Evolutionary conservation across 2,113 vertebrate genomes (phyloP).

Genomic region (Hirundichthys speculiger): DNA sequence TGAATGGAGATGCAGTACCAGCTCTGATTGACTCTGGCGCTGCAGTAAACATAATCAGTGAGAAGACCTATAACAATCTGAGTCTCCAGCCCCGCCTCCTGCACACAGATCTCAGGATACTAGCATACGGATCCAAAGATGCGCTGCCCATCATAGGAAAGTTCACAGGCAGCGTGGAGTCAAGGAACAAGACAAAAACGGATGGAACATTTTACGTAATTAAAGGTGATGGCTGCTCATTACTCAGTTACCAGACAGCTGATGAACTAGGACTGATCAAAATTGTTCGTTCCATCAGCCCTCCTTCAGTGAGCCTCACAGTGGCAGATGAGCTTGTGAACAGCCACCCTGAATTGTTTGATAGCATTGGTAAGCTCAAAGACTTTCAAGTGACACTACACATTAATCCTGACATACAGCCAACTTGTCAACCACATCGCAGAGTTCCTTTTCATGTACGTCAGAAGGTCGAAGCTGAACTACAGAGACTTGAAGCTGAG

Average conservation of each 20-base stretch:
- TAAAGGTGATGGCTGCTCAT: not conserved
- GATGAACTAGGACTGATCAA: constrained; percentile 16
- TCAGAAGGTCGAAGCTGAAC: constrained; percentile 31
- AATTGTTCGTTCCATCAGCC: constrained; percentile 1
- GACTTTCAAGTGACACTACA: constrained; percentile 32
- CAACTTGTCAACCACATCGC: constrained; percentile 23
- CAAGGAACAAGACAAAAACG: not conserved
- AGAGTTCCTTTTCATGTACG: constrained; percentile 2
- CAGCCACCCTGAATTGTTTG: constrained; percentile 20
- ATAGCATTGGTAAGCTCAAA: constrained; percentile 29
- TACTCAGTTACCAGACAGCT: constrained; percentile 4
- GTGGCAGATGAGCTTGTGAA: constrained; percentile 19
- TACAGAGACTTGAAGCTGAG: constrained; percentile 8
- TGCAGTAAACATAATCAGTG: too few relatives aligned
- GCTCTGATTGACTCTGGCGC: too few relatives aligned
- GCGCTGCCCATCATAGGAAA: constrained; percentile 2
- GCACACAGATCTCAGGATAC: too few relatives aligned
- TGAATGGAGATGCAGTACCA: too few relatives aligned
- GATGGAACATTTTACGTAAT: constrained; percentile 1
- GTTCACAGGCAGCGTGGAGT: not conserved
- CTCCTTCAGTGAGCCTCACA: not conserved
- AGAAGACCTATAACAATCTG: too few relatives aligned
- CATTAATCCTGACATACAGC: constrained; percentile 14
- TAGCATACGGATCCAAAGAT: not conserved
- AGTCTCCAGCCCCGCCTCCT: too few relatives aligned